These are phyloP conservation scores for Mechanitis mazaeus DNA, from an alignment of 2,888 invertebrate genomes.

Conservation along the genomic window DNA sequence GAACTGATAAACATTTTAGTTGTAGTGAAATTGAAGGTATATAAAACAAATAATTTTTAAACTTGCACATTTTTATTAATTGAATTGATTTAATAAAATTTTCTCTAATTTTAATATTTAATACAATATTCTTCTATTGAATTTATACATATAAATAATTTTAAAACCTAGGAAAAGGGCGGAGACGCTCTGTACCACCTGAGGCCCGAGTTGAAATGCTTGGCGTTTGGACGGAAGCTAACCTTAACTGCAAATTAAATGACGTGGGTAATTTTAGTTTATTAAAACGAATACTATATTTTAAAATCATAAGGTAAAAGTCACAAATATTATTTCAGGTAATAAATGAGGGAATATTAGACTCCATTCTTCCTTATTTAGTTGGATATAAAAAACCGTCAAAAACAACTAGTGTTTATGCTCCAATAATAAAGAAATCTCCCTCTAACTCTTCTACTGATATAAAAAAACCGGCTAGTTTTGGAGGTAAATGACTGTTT, in stretches of 20 bases:
- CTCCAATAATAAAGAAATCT: slow-evolving; percentile 74
- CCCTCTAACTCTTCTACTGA: slow-evolving; percentile 50
- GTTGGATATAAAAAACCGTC: slow-evolving; percentile 73
- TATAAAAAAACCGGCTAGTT: slow-evolving; percentile 71
- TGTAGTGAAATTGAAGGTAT: slow-evolving; percentile 65
- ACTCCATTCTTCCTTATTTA: slow-evolving; percentile 88
- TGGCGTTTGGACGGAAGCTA: slow-evolving; percentile 70
- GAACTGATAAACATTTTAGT: slow-evolving; percentile 53
- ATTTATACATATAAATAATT: no score
- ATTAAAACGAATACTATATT: no score
- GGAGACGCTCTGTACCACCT: slow-evolving; percentile 46
- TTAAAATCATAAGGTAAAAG: no score
- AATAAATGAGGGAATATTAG: slow-evolving; percentile 87
- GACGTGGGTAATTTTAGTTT: slow-evolving; percentile 49
- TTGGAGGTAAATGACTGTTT: slow-evolving; percentile 51
- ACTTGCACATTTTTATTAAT: no score
- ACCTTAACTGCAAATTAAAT: slow-evolving; percentile 70
- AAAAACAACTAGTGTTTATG: slow-evolving; percentile 72
- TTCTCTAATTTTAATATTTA: no score
- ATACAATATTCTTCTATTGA: no score
- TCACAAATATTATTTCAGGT: slow-evolving; percentile 68
- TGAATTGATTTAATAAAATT: no score
- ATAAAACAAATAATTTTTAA: neutral
- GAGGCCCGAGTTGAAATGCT: slow-evolving; percentile 68
- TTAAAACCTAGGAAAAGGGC: slow-evolving; percentile 42